Evolutionary conservation across 37 sponge, comb jelly and placozoan genomes (phyloP).

Genomic region (Bolinopsis microptera): DNA sequence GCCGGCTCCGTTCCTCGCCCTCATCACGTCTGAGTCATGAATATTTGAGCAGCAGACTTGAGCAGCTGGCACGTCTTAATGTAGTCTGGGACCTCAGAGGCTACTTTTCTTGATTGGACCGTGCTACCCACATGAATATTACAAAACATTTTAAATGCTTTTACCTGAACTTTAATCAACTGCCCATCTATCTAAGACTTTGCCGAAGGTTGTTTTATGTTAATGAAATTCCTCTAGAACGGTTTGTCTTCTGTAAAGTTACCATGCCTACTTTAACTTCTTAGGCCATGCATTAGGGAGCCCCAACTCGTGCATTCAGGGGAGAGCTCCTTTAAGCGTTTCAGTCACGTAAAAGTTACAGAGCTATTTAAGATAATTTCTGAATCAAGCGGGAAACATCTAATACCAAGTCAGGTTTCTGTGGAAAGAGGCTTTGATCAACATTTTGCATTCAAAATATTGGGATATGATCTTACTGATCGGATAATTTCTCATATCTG

Average conservation of each 20-base stretch:
- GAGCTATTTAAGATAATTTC: too few relatives aligned
- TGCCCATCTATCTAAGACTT: not conserved
- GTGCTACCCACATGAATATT: constrained; percentile 12
- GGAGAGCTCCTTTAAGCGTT: too few relatives aligned
- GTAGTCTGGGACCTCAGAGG: not conserved
- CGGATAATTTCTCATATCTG: too few relatives aligned
- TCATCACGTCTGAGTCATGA: not conserved
- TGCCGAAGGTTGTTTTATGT: not conserved
- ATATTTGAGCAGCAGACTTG: not conserved
- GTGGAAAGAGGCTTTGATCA: too few relatives aligned
- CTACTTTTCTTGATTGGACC: not conserved
- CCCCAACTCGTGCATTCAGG: not conserved
- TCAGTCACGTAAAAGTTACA: too few relatives aligned
- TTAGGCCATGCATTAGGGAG: not conserved
- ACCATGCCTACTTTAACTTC: not conserved
- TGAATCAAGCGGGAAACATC: too few relatives aligned
- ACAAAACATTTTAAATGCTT: constrained; percentile 12
- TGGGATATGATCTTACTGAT: too few relatives aligned
- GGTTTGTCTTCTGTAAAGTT: too few relatives aligned
- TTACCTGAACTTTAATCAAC: not conserved
- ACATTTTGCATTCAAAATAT: too few relatives aligned
- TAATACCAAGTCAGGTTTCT: too few relatives aligned
- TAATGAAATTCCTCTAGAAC: not conserved
- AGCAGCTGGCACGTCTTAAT: not conserved
- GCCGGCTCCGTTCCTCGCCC: not conserved